These are phyloP conservation scores for Syrmaticus mikado DNA, from an alignment of 2,113 vertebrate species.

Conservation along the genomic window DNA sequence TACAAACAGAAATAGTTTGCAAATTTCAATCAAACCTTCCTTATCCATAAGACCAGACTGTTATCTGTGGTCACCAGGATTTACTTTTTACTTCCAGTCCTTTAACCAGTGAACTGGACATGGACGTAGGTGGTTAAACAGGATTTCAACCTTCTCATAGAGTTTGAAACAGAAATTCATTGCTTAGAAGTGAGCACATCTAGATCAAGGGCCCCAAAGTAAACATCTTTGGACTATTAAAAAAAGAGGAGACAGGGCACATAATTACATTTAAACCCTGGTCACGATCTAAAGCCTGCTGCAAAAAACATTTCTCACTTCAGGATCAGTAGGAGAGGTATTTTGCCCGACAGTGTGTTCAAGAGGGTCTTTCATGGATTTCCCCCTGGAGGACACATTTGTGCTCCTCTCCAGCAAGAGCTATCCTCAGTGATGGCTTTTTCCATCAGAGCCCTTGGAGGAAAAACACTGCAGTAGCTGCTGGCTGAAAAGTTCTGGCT, in stretches of 20 bases:
- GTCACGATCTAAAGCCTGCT: background rate
- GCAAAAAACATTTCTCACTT: background rate
- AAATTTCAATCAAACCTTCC: background rate
- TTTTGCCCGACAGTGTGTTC: background rate
- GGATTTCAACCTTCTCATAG: background rate
- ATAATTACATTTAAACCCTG: background rate
- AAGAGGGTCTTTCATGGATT: background rate
- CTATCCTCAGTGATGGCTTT: background rate
- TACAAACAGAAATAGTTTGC: background rate
- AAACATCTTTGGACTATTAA: background rate
- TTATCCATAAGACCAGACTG: background rate
- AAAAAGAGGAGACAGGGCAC: background rate
- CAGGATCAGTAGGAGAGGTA: background rate
- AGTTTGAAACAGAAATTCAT: background rate
- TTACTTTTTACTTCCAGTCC: background rate
- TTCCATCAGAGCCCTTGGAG: constrained; percentile 3
- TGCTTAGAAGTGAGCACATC: background rate
- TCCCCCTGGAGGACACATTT: background rate
- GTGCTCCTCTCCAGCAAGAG: background rate
- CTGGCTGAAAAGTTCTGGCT: constrained; percentile 47
- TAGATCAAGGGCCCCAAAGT: background rate
- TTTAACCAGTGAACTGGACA: background rate
- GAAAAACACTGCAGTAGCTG: constrained; percentile 34
- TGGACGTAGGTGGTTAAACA: background rate
- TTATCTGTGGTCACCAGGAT: background rate